phyloP scores from a whole-genome alignment of 2,797 vertebrate genomes.

The Brachyalestes nurse region DNA sequence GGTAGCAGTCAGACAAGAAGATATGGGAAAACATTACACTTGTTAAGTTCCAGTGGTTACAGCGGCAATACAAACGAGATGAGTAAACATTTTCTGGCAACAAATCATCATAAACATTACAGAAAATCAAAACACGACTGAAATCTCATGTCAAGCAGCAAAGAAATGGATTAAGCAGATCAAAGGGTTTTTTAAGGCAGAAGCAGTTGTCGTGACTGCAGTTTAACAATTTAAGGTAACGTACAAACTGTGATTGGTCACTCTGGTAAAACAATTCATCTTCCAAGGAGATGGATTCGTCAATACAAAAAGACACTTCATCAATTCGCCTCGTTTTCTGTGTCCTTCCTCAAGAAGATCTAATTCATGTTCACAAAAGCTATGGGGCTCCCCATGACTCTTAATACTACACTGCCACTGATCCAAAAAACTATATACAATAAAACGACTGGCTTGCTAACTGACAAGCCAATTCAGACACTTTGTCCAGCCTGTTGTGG shows the following conservation, averaged over 20 bases:
- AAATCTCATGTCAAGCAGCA: neutral
- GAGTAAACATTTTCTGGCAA: neutral
- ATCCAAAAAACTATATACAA: too few relatives aligned
- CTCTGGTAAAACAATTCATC: neutral
- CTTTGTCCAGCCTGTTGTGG: neutral
- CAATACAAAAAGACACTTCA: neutral
- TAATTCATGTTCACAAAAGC: neutral
- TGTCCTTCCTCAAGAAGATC: neutral
- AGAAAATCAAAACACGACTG: neutral
- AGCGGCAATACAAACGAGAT: neutral
- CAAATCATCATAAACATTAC: neutral
- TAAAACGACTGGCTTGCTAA: neutral
- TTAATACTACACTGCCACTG: neutral
- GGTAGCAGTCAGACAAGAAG: neutral
- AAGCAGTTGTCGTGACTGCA: neutral
- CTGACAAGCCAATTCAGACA: neutral
- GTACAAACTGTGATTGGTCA: neutral
- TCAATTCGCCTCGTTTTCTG: neutral
- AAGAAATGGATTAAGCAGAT: neutral
- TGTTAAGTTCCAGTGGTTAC: constrained; percentile 1
- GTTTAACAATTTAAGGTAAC: neutral
- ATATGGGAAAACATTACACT: neutral
- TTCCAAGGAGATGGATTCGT: constrained; percentile 5
- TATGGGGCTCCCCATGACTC: neutral
- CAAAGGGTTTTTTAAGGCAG: constrained; percentile 2